Base-by-base conservation (phyloP, 2,797 vertebrate species). In the Chelon auratus region DNA sequence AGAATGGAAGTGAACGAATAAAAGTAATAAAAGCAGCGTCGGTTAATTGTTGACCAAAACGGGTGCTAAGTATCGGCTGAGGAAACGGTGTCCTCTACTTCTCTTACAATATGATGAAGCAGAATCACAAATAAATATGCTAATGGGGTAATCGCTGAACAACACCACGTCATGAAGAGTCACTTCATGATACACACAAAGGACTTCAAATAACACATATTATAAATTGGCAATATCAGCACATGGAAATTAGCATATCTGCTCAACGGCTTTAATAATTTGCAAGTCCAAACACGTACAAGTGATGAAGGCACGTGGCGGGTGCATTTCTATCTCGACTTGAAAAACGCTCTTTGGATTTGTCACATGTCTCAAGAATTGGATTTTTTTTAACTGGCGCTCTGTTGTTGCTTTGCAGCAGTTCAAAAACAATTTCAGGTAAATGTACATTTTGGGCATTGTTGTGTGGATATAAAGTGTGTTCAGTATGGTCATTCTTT, bases 1-100 rank as follows among this genome's bases (percentile, higher is more conserved):
- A 74, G 53, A 78, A 24, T 4, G 57, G 68, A 81, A 72, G 74
- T 59, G 74, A 84, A 80, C 72, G 77, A 68, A n/a, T n/a, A n/a
- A n/a, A n/a, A n/a, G n/a, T n/a, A n/a, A n/a, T n/a, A n/a, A n/a
- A n/a, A n/a, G 53, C 15, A 17, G 22, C 4, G 30, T 51, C 24
- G 42, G 45, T 69, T 62, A 45, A 71, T 74, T 12, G 2, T 56
- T 75, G 67, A 60, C 54, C 58, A 50, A 26, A 69, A 61, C 48
- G 22, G 56, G 24, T 45, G 79, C 40, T 36, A 13, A 63, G 48
- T 53, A 40, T 73, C 58, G 62, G 13, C 30, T 40, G 61, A 69
- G 61, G 42, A 59, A 18, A 26, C 53, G 10, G 52, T 45, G 57
- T 76, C 40, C 24, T 74, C 45, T 60, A 59, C 42, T 57, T 59